These are phyloP conservation scores for Rhopalosiphum nymphaeae DNA, from an alignment of 2,888 invertebrate species.

Conservation along the genomic window DNA sequence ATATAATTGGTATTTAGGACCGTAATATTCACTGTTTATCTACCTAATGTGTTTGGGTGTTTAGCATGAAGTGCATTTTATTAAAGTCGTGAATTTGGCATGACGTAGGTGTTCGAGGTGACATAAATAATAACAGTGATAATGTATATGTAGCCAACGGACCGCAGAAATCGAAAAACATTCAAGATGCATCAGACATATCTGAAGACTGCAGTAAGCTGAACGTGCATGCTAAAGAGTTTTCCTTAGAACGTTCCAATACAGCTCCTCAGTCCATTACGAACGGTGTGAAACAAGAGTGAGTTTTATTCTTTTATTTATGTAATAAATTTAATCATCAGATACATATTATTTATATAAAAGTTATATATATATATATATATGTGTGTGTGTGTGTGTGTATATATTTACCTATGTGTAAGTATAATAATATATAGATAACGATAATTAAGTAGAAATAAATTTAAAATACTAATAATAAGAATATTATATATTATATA, in stretches of 20 bases:
- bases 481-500: background rate
- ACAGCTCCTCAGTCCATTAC: slow-evolving; percentile 38
- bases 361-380: background rate
- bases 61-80: slow-evolving; percentile 30
- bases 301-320: background rate
- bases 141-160: slow-evolving; percentile 65
- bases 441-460: background rate
- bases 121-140: slow-evolving; percentile 65
- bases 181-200: slow-evolving; percentile 64
- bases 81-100: slow-evolving; percentile 37
- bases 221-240: slow-evolving; percentile 91
- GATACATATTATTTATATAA: background rate
- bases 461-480: background rate
- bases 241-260: slow-evolving; percentile 77
- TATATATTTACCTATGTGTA: too few species aligned
- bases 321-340: background rate
- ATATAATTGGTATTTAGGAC: background rate
- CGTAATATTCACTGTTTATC: background rate
- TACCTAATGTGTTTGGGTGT: slow-evolving; percentile 5
- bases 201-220: slow-evolving; percentile 73
- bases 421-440: background rate
- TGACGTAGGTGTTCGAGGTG: slow-evolving; percentile 60
- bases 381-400: too few species aligned
- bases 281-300: slow-evolving; percentile 37
- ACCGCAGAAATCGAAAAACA: slow-evolving; percentile 44